Evolutionary conservation across 2,888 invertebrate genomes (phyloP).

Genomic region (Adineta ricciae): DNA sequence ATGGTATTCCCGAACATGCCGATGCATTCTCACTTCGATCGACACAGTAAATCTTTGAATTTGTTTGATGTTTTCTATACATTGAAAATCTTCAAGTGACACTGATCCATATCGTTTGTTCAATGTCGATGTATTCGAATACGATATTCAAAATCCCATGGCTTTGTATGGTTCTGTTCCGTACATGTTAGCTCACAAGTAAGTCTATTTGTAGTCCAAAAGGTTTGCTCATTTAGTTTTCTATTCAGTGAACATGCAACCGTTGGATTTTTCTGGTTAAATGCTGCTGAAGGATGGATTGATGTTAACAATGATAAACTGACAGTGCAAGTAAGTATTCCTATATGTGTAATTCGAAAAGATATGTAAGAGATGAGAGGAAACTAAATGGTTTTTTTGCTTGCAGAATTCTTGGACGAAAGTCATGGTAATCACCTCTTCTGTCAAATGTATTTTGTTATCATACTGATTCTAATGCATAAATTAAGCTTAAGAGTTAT

Average conservation of each 20-base stretch:
- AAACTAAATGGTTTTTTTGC: no score
- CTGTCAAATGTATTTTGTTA: no score
- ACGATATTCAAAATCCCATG: slow-evolving; percentile 85
- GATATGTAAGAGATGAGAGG: no score
- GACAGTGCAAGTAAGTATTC: neutral
- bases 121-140: slow-evolving; percentile 96
- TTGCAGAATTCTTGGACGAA: no score
- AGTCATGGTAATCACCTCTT: no score
- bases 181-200: slow-evolving; percentile 83
- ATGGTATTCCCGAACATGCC: slow-evolving; percentile 94
- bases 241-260: slow-evolving; percentile 58
- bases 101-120: slow-evolving; percentile 88
- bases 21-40: slow-evolving; percentile 74
- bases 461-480: no score
- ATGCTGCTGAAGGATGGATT: slow-evolving; percentile 96
- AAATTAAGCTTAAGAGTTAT: no score
- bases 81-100: slow-evolving; percentile 49
- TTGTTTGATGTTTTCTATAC: neutral
- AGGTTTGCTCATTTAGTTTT: neutral
- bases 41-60: slow-evolving; percentile 57
- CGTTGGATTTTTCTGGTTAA: slow-evolving; percentile 87
- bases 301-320: slow-evolving; percentile 59
- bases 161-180: slow-evolving; percentile 89
- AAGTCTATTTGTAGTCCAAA: slow-evolving; percentile 41
- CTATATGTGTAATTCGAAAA: no score